Percentiles rank a stretch among this genome's conserved stretches.
Conservation (phyloP, 2,888 invertebrate genomes). For the Rhorus exstirpatorius region DNA sequence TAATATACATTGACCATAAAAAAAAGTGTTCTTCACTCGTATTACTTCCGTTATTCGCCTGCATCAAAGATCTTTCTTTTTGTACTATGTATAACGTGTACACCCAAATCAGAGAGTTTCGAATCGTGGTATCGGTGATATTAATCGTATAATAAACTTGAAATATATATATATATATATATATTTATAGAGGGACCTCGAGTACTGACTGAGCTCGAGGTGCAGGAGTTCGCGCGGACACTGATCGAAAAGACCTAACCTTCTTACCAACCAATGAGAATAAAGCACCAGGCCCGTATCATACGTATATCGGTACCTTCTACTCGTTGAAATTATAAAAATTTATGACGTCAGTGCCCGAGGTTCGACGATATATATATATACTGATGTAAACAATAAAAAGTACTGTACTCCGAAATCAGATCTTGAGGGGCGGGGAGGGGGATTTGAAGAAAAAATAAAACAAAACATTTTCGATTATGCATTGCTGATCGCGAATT, state of each 20-base stretch:
- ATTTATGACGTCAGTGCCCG: too few species aligned
- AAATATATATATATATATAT: slow-evolving; percentile 44
- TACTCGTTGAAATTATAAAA: too few species aligned
- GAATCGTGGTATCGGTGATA: slow-evolving; percentile 60
- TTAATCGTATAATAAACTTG: slow-evolving; percentile 41
- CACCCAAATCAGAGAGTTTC: slow-evolving; percentile 42
- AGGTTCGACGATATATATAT: slow-evolving; percentile 33
- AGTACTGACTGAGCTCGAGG: too few species aligned
- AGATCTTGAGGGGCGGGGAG: slow-evolving; percentile 79
- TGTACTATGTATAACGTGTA: slow-evolving; percentile 40
- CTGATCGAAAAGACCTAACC: too few species aligned
- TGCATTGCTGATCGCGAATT: slow-evolving; percentile 74
- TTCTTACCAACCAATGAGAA: too few species aligned
- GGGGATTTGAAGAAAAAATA: too few species aligned
- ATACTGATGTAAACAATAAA: slow-evolving; percentile 61
- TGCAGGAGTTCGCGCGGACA: too few species aligned
- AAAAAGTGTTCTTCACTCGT: slow-evolving; percentile 4
- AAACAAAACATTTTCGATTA: slow-evolving; percentile 75
- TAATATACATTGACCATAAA: background rate
- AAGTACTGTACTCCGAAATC: slow-evolving; percentile 76
- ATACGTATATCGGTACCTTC: too few species aligned
- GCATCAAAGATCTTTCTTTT: slow-evolving; percentile 24
- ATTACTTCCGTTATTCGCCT: slow-evolving; percentile 18
- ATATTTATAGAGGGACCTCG: slow-evolving; percentile 52
- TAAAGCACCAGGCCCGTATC: too few species aligned